phyloP scores from a whole-genome alignment of 2,113 vertebrate species.

The Mionectes macconnelli region DNA sequence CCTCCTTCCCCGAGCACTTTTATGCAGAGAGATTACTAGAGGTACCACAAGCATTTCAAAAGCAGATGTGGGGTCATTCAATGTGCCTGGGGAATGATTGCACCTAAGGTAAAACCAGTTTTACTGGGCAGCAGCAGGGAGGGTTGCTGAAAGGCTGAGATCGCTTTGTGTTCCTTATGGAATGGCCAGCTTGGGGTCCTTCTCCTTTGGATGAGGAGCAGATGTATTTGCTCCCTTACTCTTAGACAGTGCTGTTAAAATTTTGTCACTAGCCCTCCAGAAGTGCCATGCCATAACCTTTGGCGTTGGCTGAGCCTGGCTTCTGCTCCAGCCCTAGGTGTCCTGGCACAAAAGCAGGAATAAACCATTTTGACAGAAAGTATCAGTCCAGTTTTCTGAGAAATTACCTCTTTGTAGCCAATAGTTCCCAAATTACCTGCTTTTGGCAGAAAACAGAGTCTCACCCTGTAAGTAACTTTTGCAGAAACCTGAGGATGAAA shows the following conservation, averaged over 20 bases:
- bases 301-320: neutral
- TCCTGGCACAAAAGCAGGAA: neutral
- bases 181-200: neutral
- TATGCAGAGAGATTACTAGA: accelerated
- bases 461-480: neutral
- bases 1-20: neutral
- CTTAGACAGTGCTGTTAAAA: neutral
- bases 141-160: neutral
- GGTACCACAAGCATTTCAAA: neutral
- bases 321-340: neutral
- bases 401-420: neutral
- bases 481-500: neutral
- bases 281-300: accelerated
- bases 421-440: neutral
- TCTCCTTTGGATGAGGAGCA: neutral
- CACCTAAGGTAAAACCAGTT: neutral
- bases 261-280: neutral
- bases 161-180: accelerated
- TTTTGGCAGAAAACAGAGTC: neutral
- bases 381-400: neutral
- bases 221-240: neutral
- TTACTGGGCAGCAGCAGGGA: neutral
- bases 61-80: neutral
- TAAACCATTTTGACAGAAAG: neutral
- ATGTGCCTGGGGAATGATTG: neutral